Evolutionary conservation across 2,888 invertebrate species (phyloP).

Genomic region (Plagodis pulveraria): DNA sequence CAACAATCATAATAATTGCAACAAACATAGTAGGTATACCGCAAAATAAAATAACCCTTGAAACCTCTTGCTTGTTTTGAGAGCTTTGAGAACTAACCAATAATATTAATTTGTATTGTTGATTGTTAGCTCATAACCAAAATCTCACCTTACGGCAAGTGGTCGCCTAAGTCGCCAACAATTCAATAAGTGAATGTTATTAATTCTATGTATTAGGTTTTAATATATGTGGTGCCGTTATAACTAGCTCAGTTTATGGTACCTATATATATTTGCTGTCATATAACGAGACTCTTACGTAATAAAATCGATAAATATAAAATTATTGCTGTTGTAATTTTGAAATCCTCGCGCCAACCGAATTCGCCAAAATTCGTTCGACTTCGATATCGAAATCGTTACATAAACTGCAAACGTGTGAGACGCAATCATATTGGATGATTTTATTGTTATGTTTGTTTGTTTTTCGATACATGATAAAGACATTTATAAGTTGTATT

Average conservation of each 20-base stretch:
- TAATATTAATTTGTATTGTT: no score
- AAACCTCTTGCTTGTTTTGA: no score
- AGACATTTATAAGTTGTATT: constrained; percentile 54
- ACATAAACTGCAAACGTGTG: constrained; percentile 57
- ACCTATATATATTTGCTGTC: constrained; percentile 33
- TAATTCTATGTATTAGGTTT: no score
- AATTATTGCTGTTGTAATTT: constrained; percentile 54
- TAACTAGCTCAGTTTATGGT: no score
- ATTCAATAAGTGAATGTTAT: no score
- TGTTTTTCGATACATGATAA: constrained; percentile 63
- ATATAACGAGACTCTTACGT: constrained; percentile 33
- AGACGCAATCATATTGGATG: constrained; percentile 51
- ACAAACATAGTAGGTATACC: no score
- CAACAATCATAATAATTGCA: constrained; percentile 44
- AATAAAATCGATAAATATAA: constrained; percentile 49
- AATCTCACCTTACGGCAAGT: no score
- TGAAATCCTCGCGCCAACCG: constrained; percentile 55
- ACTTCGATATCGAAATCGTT: constrained; percentile 61
- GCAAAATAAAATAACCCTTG: constrained; percentile 40
- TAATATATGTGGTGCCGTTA: no score
- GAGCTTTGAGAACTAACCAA: no score
- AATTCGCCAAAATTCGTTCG: constrained; percentile 56
- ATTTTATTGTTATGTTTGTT: constrained; percentile 58
- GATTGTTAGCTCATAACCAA: no score
- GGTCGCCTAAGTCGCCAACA: no score